These are phyloP conservation scores for Leptothorax acervorum DNA, from an alignment of 2,888 invertebrate genomes.

Conservation along the genomic window DNA sequence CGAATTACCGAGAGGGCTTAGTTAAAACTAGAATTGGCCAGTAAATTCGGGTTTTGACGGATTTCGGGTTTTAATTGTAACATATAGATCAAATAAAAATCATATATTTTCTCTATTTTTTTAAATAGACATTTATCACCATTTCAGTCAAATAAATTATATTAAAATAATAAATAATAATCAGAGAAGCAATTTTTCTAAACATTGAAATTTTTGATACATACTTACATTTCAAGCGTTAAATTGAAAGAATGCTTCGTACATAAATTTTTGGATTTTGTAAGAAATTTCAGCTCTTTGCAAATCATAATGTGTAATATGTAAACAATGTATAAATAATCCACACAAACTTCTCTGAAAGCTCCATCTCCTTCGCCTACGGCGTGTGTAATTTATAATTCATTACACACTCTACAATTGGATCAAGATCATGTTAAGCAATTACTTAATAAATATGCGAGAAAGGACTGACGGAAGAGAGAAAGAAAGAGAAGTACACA, in stretches of 20 bases:
- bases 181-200: background rate
- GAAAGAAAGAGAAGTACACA: background rate
- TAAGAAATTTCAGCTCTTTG: background rate
- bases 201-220: background rate
- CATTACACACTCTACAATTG: constrained; percentile 12
- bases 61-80: too few relatives aligned
- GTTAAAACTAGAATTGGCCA: too few relatives aligned
- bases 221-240: background rate
- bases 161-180: constrained; percentile 1
- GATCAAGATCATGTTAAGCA: constrained; percentile 18
- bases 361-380: background rate
- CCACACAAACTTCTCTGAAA: constrained; percentile 3
- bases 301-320: background rate
- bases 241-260: background rate
- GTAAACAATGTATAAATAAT: constrained; percentile 18
- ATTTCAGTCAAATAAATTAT: background rate
- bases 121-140: too few relatives aligned
- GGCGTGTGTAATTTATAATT: constrained; percentile 29
- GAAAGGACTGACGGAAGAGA: background rate
- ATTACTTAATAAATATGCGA: constrained; percentile 15
- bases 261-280: background rate
- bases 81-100: background rate
- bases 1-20: too few relatives aligned
- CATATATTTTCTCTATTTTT: background rate
- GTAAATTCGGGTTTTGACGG: too few relatives aligned